These are phyloP conservation scores for Dryocosmus kuriphilus DNA, from an alignment of 2,888 invertebrate genomes.

Conservation along the genomic window DNA sequence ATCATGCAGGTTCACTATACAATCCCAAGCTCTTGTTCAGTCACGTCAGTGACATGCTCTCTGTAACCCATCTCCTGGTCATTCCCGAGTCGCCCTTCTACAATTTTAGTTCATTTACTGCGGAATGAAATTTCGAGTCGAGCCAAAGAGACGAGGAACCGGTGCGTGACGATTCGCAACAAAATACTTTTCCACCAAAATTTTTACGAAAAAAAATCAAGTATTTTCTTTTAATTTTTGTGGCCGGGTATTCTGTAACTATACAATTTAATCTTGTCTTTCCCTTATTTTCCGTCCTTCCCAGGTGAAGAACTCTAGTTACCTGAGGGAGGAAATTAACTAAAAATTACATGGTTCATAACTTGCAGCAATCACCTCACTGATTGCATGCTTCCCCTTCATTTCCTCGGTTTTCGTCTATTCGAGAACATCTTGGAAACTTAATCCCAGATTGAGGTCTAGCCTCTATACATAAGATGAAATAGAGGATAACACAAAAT, in stretches of 20 bases:
- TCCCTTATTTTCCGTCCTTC: no score
- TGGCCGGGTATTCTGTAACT: no score
- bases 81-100: conserved; percentile 27
- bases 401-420: neutral
- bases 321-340: no score
- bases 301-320: no score
- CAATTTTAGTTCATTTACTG: conserved; percentile 65
- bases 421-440: neutral
- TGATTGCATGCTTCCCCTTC: neutral
- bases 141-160: conserved; percentile 12
- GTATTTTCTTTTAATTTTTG: no score
- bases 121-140: conserved; percentile 64
- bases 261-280: neutral
- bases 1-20: conserved; percentile 5
- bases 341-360: neutral
- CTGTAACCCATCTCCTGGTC: conserved; percentile 29
- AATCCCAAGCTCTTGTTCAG: conserved; percentile 14
- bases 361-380: neutral
- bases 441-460: neutral
- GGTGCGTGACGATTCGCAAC: conserved; percentile 17
- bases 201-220: neutral
- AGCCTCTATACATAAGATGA: no score
- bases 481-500: no score
- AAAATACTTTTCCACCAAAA: neutral
- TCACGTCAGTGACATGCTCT: conserved; percentile 21